phyloP scores from a whole-genome alignment of 1,140 invertebrate genomes.

The Holcopasites calliopsidis region DNA sequence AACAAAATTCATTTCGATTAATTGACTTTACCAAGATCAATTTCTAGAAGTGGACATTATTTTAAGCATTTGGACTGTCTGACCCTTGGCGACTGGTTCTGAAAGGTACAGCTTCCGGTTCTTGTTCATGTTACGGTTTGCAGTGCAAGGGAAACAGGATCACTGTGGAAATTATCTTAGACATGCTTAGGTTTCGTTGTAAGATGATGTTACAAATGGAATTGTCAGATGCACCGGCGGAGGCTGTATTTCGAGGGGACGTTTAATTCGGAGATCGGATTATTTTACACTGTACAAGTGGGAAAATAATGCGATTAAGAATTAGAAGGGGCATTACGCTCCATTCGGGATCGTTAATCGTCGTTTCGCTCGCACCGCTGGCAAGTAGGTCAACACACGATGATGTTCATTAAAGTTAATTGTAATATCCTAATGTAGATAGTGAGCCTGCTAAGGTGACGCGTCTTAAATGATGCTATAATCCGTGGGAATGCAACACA shows the following conservation, averaged over 20 bases:
- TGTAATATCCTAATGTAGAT: conserved; percentile 42
- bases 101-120: no score
- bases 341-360: conserved; percentile 30
- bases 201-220: no score
- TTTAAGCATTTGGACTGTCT: no score
- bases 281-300: neutral
- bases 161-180: no score
- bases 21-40: no score
- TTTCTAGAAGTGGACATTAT: no score
- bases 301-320: neutral
- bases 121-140: no score
- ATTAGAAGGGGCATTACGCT: neutral
- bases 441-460: conserved; percentile 11
- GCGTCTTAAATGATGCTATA: neutral
- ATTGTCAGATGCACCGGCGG: neutral
- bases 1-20: no score
- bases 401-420: conserved; percentile 45
- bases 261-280: neutral
- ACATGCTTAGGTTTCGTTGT: no score
- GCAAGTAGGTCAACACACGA: conserved; percentile 40
- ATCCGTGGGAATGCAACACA: neutral
- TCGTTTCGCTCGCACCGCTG: conserved; percentile 14
- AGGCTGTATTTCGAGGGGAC: neutral
- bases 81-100: no score
- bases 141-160: no score